These are phyloP conservation scores for Drosophila macrothrix DNA, from an alignment of 2,888 invertebrate species.

Conservation along the genomic window DNA sequence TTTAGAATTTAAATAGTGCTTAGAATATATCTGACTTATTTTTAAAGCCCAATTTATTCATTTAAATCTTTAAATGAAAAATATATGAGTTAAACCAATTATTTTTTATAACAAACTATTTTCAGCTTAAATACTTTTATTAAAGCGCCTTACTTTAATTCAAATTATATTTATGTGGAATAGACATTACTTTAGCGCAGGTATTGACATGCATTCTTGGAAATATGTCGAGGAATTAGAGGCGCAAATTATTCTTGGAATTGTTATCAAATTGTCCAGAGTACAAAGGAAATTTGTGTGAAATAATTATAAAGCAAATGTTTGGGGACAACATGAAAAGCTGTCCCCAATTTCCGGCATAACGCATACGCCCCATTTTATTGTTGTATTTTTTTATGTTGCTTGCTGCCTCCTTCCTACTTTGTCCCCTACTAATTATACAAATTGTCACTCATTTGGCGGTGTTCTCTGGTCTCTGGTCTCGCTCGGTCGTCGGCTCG, in stretches of 20 bases:
- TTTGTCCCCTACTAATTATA: slow-evolving; percentile 55
- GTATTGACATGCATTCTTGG: background rate
- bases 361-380: slow-evolving; percentile 45
- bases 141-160: background rate
- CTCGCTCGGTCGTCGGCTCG: slow-evolving; percentile 4
- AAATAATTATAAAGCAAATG: slow-evolving; percentile 44
- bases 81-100: background rate
- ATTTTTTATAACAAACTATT: no score
- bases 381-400: slow-evolving; percentile 1
- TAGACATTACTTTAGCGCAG: background rate
- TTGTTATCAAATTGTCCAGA: slow-evolving; percentile 30
- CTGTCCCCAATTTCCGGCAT: slow-evolving; percentile 38
- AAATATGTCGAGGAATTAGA: background rate
- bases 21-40: background rate
- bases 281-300: slow-evolving; percentile 20
- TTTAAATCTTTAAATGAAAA: background rate
- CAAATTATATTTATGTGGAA: background rate
- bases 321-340: slow-evolving; percentile 42
- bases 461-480: slow-evolving; percentile 15
- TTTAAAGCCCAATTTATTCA: background rate
- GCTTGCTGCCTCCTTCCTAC: background rate
- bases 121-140: background rate
- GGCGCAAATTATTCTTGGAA: slow-evolving; percentile 19
- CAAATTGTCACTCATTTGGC: slow-evolving; percentile 70
- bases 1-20: background rate